phyloP scores from a whole-genome alignment of 2,113 vertebrate genomes.

The Geothlypis trichas region DNA sequence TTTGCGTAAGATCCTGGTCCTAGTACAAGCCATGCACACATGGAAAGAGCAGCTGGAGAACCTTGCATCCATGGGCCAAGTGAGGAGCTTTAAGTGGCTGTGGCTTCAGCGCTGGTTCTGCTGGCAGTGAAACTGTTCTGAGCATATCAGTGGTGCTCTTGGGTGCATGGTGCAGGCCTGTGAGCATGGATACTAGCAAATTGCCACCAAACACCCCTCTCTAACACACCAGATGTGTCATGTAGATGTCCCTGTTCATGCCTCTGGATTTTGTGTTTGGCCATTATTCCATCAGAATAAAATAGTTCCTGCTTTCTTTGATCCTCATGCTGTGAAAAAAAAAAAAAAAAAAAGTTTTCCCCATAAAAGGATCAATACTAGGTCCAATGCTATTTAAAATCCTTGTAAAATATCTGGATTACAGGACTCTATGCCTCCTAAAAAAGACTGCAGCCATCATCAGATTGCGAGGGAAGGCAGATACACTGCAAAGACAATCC shows the following conservation, averaged over 20 bases:
- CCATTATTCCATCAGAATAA: neutral
- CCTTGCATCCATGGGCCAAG: neutral
- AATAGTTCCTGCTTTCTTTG: neutral
- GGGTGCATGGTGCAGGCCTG: neutral
- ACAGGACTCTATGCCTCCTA: neutral
- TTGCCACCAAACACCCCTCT: neutral
- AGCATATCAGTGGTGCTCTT: neutral
- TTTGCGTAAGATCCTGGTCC: neutral
- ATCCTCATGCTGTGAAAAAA: neutral
- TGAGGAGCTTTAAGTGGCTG: neutral
- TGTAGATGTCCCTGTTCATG: neutral
- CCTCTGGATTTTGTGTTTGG: neutral
- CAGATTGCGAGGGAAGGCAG: neutral
- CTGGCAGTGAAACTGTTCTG: neutral
- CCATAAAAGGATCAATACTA: neutral
- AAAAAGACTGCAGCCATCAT: neutral
- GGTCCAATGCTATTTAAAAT: neutral
- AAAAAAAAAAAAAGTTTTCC: neutral
- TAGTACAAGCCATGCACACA: neutral
- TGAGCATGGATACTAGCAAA: neutral
- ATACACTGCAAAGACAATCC: neutral
- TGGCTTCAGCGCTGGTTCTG: rapidly evolving
- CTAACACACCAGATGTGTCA: neutral
- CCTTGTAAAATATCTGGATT: neutral
- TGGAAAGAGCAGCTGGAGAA: neutral